These are phyloP conservation scores for Drosophila maculinotata DNA, from an alignment of 2,888 invertebrate genomes.

Conservation along the genomic window DNA sequence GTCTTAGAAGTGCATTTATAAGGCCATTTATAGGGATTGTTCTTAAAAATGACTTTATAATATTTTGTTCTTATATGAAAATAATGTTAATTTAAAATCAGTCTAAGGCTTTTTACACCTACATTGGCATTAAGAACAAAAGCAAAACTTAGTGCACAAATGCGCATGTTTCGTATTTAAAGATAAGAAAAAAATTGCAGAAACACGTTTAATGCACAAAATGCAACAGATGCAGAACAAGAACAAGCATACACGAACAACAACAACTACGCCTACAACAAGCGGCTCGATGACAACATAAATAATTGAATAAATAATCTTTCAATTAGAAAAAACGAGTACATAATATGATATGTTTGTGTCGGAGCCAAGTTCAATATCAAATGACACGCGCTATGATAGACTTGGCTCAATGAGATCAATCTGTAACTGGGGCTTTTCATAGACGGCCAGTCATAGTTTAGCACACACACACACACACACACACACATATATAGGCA, in stretches of 20 bases:
- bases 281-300: conserved; percentile 61
- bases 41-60: too few species aligned
- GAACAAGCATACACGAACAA: background rate
- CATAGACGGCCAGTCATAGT: conserved; percentile 36
- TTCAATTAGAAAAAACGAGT: conserved; percentile 39
- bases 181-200: conserved; percentile 50
- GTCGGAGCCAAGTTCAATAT: conserved; percentile 74
- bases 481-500: background rate
- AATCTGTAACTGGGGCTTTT: conserved; percentile 50
- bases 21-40: too few species aligned
- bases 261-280: conserved; percentile 58
- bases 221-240: conserved; percentile 41
- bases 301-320: conserved; percentile 54
- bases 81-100: too few species aligned
- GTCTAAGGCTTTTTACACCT: too few species aligned
- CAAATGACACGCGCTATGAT: conserved; percentile 65
- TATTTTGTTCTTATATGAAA: too few species aligned
- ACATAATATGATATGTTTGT: conserved; percentile 48
- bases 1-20: too few species aligned
- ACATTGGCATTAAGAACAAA: background rate
- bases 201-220: conserved; percentile 64
- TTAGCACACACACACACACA: too few species aligned
- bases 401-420: conserved; percentile 58
- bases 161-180: conserved; percentile 43
- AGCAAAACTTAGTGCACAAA: background rate